A percentile compares a stretch with the other conserved stretches of the same genome.
Conservation (phyloP, 2,888 invertebrate genomes). For the Dicranocentrus wangi region DNA sequence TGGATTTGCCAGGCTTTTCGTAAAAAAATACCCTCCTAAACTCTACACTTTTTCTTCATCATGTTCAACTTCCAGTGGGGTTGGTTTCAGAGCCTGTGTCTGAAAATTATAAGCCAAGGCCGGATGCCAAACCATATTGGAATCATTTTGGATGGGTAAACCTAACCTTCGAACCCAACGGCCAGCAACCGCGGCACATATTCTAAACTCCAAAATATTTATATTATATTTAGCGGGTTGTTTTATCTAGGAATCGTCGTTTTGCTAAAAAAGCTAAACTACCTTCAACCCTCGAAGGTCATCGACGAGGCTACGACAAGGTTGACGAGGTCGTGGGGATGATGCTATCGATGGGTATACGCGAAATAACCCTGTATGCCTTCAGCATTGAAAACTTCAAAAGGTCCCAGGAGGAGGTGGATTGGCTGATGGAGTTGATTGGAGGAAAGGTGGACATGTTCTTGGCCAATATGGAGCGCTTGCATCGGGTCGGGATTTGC, state of each 20-base stretch:
- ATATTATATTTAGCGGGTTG: no score
- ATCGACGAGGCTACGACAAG: background rate
- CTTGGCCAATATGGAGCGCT: background rate
- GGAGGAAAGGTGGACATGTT: constrained; percentile 73
- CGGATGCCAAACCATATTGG: constrained; percentile 20
- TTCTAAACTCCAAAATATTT: no score
- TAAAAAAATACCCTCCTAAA: no score
- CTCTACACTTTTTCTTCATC: no score
- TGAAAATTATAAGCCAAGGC: background rate
- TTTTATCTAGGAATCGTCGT: constrained; percentile 11
- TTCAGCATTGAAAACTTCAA: constrained; percentile 99
- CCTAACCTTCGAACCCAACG: no score
- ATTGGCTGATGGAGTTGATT: constrained; percentile 89
- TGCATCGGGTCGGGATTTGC: background rate
- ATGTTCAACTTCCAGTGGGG: no score
- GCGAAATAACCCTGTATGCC: constrained; percentile 97
- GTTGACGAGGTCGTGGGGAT: background rate
- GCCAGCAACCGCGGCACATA: no score
- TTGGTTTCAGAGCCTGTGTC: background rate
- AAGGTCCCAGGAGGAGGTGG: constrained; percentile 89
- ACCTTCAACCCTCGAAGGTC: background rate
- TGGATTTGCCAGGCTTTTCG: no score
- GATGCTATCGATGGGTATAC: constrained; percentile 79
- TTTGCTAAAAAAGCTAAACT: background rate
- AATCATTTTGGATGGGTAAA: constrained; percentile 19